Conservation (phyloP, 2,797 vertebrate genomes). For the Hippocampus kuda region DNA sequence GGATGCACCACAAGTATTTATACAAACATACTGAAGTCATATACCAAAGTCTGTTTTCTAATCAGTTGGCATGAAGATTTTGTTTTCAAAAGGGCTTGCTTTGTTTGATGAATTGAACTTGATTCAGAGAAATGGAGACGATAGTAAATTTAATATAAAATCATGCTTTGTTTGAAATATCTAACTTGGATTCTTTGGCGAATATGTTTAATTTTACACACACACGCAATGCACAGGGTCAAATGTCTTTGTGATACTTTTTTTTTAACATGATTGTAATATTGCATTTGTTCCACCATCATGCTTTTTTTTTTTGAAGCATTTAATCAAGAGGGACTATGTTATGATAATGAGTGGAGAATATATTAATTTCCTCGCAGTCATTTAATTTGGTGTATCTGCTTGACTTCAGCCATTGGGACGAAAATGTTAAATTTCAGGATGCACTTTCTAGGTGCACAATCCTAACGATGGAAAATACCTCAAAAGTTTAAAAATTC, state of each 20-base stretch:
- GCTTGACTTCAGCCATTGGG: conserved; percentile 44
- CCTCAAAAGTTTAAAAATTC: conserved; percentile 64
- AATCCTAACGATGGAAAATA: conserved; percentile 56
- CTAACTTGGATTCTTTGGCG: neutral
- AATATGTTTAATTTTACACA: neutral
- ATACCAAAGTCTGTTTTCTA: conserved; percentile 3
- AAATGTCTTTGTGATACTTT: neutral
- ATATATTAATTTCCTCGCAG: conserved; percentile 22
- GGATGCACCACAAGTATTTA: conserved; percentile 28
- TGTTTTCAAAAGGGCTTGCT: neutral
- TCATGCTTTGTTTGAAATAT: neutral
- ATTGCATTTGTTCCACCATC: conserved; percentile 5
- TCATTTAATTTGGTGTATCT: conserved; percentile 32
- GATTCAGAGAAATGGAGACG: neutral
- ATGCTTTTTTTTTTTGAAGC: conserved; percentile 33
- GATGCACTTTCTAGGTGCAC: conserved; percentile 38
- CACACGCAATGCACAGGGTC: neutral
- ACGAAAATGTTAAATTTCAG: conserved; percentile 31
- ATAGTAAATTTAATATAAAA: neutral
- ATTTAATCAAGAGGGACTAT: neutral
- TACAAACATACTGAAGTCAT: conserved; percentile 8
- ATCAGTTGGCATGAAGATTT: neutral
- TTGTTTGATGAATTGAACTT: neutral
- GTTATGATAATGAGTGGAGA: neutral
- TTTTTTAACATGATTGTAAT: neutral